These are phyloP conservation scores for Fistularia commersonii DNA, from an alignment of 2,797 vertebrate genomes.

Conservation along the genomic window DNA sequence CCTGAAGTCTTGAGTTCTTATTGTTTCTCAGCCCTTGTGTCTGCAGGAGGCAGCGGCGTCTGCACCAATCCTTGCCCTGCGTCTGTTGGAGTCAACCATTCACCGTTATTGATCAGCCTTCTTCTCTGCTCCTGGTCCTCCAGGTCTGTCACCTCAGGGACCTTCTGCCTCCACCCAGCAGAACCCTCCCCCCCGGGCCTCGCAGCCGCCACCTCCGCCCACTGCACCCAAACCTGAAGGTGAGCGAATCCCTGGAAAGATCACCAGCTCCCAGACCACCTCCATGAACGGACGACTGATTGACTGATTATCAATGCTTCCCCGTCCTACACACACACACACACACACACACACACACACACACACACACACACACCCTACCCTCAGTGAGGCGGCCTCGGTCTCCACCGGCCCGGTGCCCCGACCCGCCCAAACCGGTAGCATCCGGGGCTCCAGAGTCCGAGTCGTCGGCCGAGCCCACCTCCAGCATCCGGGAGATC, in stretches of 20 bases:
- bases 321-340: too few species aligned
- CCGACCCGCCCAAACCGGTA: constrained; percentile 1
- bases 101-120: too few species aligned
- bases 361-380: neutral
- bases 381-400: constrained; percentile 29
- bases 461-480: constrained; percentile 67
- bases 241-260: constrained; percentile 21
- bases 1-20: too few species aligned
- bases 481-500: constrained; percentile 85
- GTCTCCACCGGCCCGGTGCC: constrained; percentile 22
- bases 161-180: constrained; percentile 12
- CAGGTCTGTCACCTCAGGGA: constrained; percentile 34
- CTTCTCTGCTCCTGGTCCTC: constrained; percentile 47
- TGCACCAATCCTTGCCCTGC: too few species aligned
- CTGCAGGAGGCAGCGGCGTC: too few species aligned
- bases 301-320: too few species aligned
- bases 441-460: neutral
- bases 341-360: neutral
- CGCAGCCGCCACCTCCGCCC: constrained; percentile 23
- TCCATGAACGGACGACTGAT: neutral
- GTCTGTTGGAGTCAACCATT: too few species aligned
- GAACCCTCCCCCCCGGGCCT: constrained; percentile 4
- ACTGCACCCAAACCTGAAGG: constrained; percentile 45
- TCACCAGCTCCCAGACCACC: neutral
- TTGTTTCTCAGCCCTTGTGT: too few species aligned